phyloP scores from a whole-genome alignment of 2,888 invertebrate species.

The Uloborus plumipes region DNA sequence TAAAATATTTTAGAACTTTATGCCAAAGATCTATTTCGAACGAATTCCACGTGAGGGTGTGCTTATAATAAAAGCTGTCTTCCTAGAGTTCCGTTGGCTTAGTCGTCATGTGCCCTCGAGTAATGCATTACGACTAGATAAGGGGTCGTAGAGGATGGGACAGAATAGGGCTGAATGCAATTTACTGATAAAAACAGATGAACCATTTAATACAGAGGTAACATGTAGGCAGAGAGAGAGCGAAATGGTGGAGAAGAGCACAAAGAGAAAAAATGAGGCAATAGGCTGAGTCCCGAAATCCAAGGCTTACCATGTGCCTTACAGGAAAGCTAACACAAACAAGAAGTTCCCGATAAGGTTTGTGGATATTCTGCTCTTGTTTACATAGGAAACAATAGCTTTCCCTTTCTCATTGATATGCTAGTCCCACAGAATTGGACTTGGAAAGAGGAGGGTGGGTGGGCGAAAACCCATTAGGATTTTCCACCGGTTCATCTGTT shows the following conservation, averaged over 20 bases:
- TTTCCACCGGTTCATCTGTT: constrained; percentile 62
- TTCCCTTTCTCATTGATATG: constrained; percentile 60
- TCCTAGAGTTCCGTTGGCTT: too few relatives aligned
- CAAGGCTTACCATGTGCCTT: constrained; percentile 32
- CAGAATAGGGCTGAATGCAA: constrained; percentile 5
- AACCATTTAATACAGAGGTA: constrained; percentile 40
- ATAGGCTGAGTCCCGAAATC: not conserved
- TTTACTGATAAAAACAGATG: constrained; percentile 61
- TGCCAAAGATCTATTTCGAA: too few relatives aligned
- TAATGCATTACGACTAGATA: too few relatives aligned
- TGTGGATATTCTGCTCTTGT: constrained; percentile 52
- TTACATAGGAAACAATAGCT: constrained; percentile 62
- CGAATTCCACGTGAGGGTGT: too few relatives aligned
- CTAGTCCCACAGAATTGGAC: constrained; percentile 61
- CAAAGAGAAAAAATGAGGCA: not conserved
- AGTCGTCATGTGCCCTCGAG: too few relatives aligned
- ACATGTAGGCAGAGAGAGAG: constrained; percentile 10
- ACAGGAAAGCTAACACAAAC: constrained; percentile 54
- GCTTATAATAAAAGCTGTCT: too few relatives aligned
- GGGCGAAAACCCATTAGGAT: constrained; percentile 56
- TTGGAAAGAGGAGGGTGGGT: constrained; percentile 15
- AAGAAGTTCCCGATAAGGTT: constrained; percentile 53
- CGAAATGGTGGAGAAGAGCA: constrained; percentile 1
- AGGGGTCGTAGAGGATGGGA: too few relatives aligned
- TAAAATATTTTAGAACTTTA: too few relatives aligned